A percentile compares a stretch with the other conserved stretches of the same genome.
These are phyloP conservation scores for Calycopis cecrops DNA, from an alignment of 1,140 invertebrate species.

Conservation along the genomic window DNA sequence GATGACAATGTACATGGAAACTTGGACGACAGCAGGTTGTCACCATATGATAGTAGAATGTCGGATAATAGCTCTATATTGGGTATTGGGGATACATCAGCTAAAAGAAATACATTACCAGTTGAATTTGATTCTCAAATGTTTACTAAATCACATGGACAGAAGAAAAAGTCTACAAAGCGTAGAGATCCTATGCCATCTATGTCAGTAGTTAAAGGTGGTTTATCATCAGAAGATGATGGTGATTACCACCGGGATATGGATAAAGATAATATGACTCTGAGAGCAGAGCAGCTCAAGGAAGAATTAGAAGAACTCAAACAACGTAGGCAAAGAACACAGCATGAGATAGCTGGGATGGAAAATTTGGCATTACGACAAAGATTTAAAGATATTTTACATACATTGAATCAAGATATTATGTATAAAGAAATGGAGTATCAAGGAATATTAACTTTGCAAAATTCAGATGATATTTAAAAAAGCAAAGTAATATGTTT, in stretches of 20 bases:
- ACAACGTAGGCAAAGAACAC: constrained; percentile 83
- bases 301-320: constrained; percentile 84
- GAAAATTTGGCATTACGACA: constrained; percentile 89
- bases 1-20: constrained; percentile 84
- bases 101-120: constrained; percentile 20
- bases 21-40: constrained; percentile 85
- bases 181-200: constrained; percentile 21
- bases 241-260: constrained; percentile 32
- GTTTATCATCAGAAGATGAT: constrained; percentile 37
- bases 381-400: constrained; percentile 87
- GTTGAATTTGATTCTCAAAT: constrained; percentile 45
- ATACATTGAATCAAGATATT: constrained; percentile 86
- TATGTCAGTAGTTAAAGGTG: constrained; percentile 23
- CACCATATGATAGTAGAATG: constrained; percentile 83
- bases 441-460: constrained; percentile 37
- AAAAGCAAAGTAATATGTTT: constrained; percentile 19
- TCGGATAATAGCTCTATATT: constrained; percentile 85
- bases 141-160: constrained; percentile 28
- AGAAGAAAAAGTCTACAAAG: constrained; percentile 18
- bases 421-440: constrained; percentile 86
- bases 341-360: constrained; percentile 88
- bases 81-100: constrained; percentile 73
- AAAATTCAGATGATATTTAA: constrained; percentile 59
- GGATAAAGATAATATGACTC: constrained; percentile 64
- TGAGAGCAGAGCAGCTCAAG: constrained; percentile 75